Conservation (phyloP, 2,113 vertebrate species). For the Apeltes quadracus region DNA sequence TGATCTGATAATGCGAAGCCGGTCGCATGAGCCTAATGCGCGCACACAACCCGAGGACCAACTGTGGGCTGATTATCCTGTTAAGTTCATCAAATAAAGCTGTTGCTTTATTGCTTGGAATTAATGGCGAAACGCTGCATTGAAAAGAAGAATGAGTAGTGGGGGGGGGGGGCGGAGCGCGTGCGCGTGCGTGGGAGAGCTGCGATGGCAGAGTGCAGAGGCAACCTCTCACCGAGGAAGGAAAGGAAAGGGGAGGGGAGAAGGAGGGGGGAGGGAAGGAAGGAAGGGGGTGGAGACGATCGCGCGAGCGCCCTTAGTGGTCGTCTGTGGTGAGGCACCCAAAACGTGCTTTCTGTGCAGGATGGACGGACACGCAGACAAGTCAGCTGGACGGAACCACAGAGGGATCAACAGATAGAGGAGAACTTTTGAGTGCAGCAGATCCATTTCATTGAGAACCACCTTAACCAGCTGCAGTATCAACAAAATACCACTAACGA, state of each 20-base stretch:
- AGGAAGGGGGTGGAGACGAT: not conserved
- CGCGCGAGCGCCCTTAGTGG: conserved; percentile 61
- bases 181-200: conserved; percentile 36
- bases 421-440: not conserved
- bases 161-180: too few relatives aligned
- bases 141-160: not conserved
- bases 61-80: conserved; percentile 67
- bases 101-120: conserved; percentile 53
- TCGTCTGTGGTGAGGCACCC: conserved; percentile 1
- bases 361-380: too few relatives aligned
- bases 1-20: conserved; percentile 64
- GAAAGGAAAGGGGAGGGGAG: conserved; percentile 24
- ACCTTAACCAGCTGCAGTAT: not conserved
- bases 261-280: not conserved
- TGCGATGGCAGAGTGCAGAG: conserved; percentile 28
- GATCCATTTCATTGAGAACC: not conserved
- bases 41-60: conserved; percentile 59
- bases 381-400: too few relatives aligned
- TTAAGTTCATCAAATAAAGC: conserved; percentile 76
- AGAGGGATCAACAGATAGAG: too few relatives aligned
- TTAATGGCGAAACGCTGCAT: conserved; percentile 51
- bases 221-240: conserved; percentile 63
- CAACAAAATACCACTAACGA: not conserved
- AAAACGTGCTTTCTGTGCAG: too few relatives aligned
- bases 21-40: conserved; percentile 48